Base-by-base conservation (phyloP, 2,797 vertebrate genomes). In the Sebastolobus alascanus region DNA sequence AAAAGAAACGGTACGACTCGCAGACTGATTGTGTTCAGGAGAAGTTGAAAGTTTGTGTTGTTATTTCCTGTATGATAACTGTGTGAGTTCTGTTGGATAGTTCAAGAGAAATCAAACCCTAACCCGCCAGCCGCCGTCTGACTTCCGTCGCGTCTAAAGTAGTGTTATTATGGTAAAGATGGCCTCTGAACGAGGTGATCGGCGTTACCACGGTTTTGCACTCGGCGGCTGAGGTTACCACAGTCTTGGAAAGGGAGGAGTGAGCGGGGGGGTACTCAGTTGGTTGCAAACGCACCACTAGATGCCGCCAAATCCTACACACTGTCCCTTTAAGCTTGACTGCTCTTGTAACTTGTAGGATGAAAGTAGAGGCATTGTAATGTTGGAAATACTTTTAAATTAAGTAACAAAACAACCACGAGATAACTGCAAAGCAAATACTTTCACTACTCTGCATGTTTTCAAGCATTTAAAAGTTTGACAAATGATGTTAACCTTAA, bases 1-100 rank as follows among this genome's bases (percentile, higher is more conserved):
- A 29, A 93, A 90, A 71, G 95, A 96, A 69, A 65, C 3, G 5
- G 95, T 96, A 87, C 38, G 82, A 59, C 37, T n/a, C 1, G 0
- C 1, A 18, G n/a, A 12, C 20, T 20, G 12, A n/a, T 12, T 52
- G 4, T 22, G 16, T n/a, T 29, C 46, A 55, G 37, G 20, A 65
- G 60, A 56, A 46, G 9, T 13, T 35, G 2, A 37, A 37, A 4
- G 33, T 59, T 75, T 58, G 50, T 56, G 8, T 70, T 55, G 27
- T 50, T 25, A 18, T n/a, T 33, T 1, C 13, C 9, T 54, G 8
- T 58, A n/a, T 58, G 31, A 27, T 43, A 4, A 68, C 14, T 25
- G 10, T 38, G 3, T n/a, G 14, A 43, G 0, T 35, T 37, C 10
- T 37, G 27, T 59, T 33, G 18, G 11, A 7, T 40, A 40, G 59